Percentiles rank a stretch among this genome's conserved stretches.
These are phyloP conservation scores for Drosophila littoralis DNA, from an alignment of 1,140 invertebrate genomes.

Conservation along the genomic window DNA sequence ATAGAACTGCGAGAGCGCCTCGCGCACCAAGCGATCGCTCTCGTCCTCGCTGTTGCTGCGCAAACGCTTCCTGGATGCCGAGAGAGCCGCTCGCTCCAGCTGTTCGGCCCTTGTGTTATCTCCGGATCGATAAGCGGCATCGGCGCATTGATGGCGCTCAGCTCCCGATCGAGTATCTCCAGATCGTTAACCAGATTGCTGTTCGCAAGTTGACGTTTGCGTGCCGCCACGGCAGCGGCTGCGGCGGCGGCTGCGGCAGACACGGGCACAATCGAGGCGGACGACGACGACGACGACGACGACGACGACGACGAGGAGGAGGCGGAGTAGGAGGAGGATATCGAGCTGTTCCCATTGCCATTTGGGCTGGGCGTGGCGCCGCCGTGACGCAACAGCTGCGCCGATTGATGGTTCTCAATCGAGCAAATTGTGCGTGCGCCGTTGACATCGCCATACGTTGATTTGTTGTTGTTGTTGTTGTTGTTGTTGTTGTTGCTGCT, in stretches of 20 bases:
- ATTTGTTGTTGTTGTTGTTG: constrained; percentile 34
- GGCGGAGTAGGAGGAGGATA: constrained; percentile 21
- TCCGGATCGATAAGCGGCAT: constrained; percentile 82
- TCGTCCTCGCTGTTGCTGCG: constrained; percentile 86
- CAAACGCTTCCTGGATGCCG: constrained; percentile 78
- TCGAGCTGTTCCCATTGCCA: constrained; percentile 8
- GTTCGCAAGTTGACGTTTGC: constrained; percentile 70
- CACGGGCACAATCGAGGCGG: constrained; percentile 1
- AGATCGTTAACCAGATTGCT: constrained; percentile 78
- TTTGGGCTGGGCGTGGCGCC: background rate
- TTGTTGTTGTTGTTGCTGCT: constrained; percentile 38
- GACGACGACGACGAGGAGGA: constrained; percentile 37
- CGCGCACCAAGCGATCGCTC: constrained; percentile 87
- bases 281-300: constrained; percentile 25
- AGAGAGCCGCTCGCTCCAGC: constrained; percentile 74
- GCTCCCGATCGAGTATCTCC: constrained; percentile 81
- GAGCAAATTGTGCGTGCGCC: constrained; percentile 55
- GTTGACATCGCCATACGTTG: constrained; percentile 2
- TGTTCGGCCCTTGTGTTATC: constrained; percentile 83
- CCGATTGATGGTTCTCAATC: constrained; percentile 63
- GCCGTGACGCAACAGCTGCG: constrained; percentile 21
- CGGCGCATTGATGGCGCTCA: constrained; percentile 82
- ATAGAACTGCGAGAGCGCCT: constrained; percentile 89
- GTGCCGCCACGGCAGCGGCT: background rate
- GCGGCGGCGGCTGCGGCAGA: constrained; percentile 18